These are phyloP conservation scores for Megaceryle alcyon DNA, from an alignment of 2,797 vertebrate species.

Conservation along the genomic window DNA sequence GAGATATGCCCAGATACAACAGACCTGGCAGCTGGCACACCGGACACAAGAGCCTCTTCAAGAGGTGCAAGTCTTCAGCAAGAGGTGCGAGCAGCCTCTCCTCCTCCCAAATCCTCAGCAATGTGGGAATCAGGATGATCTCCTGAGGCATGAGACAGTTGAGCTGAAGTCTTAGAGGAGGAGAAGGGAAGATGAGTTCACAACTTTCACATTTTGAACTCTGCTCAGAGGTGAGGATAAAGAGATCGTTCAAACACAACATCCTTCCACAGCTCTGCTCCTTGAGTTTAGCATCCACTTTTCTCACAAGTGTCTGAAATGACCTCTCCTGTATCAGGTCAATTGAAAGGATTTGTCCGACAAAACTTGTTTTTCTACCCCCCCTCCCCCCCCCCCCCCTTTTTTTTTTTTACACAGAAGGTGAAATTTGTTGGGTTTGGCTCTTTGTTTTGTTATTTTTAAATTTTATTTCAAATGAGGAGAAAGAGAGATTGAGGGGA, in stretches of 20 bases:
- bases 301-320: neutral
- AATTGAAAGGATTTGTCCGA: neutral
- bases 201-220: neutral
- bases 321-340: neutral
- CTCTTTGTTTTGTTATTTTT: neutral
- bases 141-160: fast-evolving
- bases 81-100: neutral
- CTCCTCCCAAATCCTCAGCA: neutral
- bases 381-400: no score
- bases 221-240: neutral
- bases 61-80: no score
- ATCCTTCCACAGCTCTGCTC: neutral
- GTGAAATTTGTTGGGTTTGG: neutral
- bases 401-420: fast-evolving
- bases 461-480: neutral
- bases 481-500: neutral
- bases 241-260: neutral
- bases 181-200: neutral
- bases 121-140: neutral
- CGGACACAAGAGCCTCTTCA: fast-evolving
- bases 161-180: neutral
- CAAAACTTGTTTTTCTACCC: neutral
- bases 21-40: neutral
- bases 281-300: fast-evolving
- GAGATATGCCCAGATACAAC: neutral